Base-by-base conservation (phyloP, 30 jellyfish, hydroid and myxozoan genomes). In the Cassiopea andromeda region DNA sequence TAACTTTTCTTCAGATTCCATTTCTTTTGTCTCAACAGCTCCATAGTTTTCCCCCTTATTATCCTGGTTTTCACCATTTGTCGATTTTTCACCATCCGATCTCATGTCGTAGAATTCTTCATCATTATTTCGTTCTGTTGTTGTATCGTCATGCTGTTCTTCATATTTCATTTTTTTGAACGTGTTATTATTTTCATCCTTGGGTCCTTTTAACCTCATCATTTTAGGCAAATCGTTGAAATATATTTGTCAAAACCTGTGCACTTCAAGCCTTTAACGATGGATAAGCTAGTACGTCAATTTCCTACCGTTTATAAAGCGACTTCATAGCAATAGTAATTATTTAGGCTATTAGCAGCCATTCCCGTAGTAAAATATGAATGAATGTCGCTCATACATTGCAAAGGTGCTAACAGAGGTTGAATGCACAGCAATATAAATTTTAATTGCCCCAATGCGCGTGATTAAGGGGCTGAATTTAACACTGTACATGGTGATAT, bases 381-480 rank as follows among this genome's bases (percentile, higher is more conserved):
- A 13, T 73, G 66, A 15, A 61, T 71, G 64, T 48, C 79, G 73
- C 79, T 85, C 69, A n/a, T 74, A 44, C 49, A 45, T 87, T 60
- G 73, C 44, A 6, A 54, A 85, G 92, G 92, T 85, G 92, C 74
- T 87, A 71, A 73, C 75, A 48, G 70, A 71, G 17, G 16, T 47
- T 44, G 44, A 73, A 72, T 70, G 73, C 92, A 85, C 73, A 70
- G 59, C 87, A 73, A 85, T 17, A 83, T 19, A 47, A 59, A 75
- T 70, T 70, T 45, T 75, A 74, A 66, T 72, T 50, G 19, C 78
- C 73, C 64, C 27, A 69, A 73, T 48, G 78, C 84, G 60, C 85
- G 48, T 74, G 92, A 74, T 85, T 85, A 85, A 85, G 87, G 92
- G 78, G 92, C 44, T 75, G 92, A 85, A 14, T 64, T 85, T 85